A percentile compares a stretch with the other conserved stretches of the same genome.
Evolutionary conservation across 2,113 vertebrate genomes (phyloP).

Genomic region (rat (Rattus norvegicus)): DNA sequence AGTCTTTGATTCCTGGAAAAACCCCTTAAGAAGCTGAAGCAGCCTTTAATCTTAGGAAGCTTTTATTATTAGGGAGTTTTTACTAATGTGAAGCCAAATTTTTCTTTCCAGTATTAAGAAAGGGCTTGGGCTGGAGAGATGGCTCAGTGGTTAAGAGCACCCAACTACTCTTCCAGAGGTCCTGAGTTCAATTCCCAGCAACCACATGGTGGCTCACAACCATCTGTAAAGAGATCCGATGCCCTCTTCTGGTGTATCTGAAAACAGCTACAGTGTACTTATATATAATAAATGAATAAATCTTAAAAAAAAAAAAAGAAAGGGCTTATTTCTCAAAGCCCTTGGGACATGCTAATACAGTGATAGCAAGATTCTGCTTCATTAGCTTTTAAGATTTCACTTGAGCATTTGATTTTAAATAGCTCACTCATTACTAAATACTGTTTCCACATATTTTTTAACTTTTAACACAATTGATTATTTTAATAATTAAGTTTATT

Average conservation of each 20-base stretch:
- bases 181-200: too few relatives aligned
- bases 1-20: slow-evolving; percentile 22
- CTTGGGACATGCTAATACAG: not conserved
- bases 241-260: too few relatives aligned
- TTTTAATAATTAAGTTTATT: too few relatives aligned
- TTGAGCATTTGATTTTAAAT: slow-evolving; percentile 10
- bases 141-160: too few relatives aligned
- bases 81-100: slow-evolving; percentile 7
- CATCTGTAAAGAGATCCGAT: too few relatives aligned
- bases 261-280: too few relatives aligned
- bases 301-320: too few relatives aligned
- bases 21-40: not conserved
- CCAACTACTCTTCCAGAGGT: too few relatives aligned
- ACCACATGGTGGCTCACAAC: too few relatives aligned
- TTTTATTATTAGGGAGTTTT: slow-evolving; percentile 22
- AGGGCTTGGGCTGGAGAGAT: not conserved
- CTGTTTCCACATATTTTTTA: not conserved
- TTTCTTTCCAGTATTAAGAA: not conserved
- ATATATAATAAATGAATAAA: too few relatives aligned
- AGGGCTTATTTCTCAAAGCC: not conserved
- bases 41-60: not conserved
- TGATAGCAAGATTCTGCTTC: not conserved
- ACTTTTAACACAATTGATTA: not conserved
- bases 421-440: not conserved
- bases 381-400: not conserved